These are phyloP conservation scores for Alaudala cheleensis DNA, from an alignment of 2,113 vertebrate genomes.

Conservation along the genomic window DNA sequence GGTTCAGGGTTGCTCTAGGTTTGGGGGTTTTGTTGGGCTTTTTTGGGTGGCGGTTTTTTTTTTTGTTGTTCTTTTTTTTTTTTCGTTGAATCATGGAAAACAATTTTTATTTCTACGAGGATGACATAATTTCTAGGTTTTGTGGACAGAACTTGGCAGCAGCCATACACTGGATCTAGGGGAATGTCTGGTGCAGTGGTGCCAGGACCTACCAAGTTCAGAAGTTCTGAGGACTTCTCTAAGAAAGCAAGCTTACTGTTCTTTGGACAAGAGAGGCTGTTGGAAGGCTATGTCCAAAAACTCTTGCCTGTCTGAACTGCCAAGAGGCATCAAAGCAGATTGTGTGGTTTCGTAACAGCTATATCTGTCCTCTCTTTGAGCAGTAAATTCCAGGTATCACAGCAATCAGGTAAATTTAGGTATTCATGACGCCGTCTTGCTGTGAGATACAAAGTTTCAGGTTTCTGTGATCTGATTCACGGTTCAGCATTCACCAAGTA, in stretches of 20 bases:
- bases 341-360: neutral
- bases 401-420: neutral
- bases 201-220: neutral
- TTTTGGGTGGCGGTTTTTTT: neutral
- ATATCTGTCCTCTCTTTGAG: neutral
- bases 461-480: neutral
- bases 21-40: accelerated
- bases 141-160: slow-evolving; percentile 4
- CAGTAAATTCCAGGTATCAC: neutral
- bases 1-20: neutral
- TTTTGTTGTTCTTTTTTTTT: neutral
- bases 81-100: slow-evolving; percentile 8
- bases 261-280: neutral
- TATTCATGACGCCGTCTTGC: neutral
- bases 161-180: neutral
- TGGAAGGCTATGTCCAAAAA: neutral
- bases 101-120: slow-evolving; percentile 2
- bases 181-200: neutral
- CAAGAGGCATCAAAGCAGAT: neutral
- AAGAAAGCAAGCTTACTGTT: neutral
- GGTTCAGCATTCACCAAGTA: neutral
- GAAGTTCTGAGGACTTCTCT: neutral
- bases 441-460: neutral
- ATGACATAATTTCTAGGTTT: slow-evolving; percentile 45
- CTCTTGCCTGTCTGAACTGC: neutral